A percentile compares a stretch with the other conserved stretches of the same genome.
These are phyloP conservation scores for Hypomecis atomaria DNA, from an alignment of 2,888 invertebrate genomes.

Conservation along the genomic window DNA sequence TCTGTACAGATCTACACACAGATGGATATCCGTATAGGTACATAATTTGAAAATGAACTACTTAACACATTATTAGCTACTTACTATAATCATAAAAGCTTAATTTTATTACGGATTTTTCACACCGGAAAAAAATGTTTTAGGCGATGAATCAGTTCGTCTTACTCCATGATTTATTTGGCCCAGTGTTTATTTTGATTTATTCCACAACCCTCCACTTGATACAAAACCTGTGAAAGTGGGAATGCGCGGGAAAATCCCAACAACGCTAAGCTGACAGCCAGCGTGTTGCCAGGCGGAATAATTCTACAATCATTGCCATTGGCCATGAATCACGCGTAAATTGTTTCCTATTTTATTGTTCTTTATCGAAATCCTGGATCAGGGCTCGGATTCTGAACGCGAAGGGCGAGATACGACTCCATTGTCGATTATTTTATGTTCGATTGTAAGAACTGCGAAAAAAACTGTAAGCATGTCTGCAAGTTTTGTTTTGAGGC, in stretches of 20 bases:
- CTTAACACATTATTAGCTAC: no score
- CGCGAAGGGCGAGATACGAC: not conserved
- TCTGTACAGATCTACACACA: no score
- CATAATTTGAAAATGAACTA: no score
- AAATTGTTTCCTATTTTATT: slow-evolving; percentile 45
- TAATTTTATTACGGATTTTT: no score
- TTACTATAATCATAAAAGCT: no score
- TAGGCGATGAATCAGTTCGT: no score
- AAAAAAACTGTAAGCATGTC: no score
- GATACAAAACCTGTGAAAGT: slow-evolving; percentile 1
- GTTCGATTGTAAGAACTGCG: not conserved
- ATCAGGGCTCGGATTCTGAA: slow-evolving; percentile 28
- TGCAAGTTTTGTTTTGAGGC: no score
- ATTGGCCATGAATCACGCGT: slow-evolving; percentile 47
- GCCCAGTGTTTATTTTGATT: not conserved
- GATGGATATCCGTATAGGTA: no score
- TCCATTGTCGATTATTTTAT: not conserved
- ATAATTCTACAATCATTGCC: slow-evolving; percentile 37
- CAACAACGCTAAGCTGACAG: slow-evolving; percentile 19
- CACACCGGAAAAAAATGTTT: no score
- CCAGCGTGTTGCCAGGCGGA: slow-evolving; percentile 20
- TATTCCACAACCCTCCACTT: slow-evolving; percentile 1
- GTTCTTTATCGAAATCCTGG: slow-evolving; percentile 53
- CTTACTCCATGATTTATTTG: not conserved
- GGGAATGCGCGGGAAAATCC: slow-evolving; percentile 12